phyloP scores from a whole-genome alignment of 2,888 invertebrate genomes.

The Epirrhoe tristata region DNA sequence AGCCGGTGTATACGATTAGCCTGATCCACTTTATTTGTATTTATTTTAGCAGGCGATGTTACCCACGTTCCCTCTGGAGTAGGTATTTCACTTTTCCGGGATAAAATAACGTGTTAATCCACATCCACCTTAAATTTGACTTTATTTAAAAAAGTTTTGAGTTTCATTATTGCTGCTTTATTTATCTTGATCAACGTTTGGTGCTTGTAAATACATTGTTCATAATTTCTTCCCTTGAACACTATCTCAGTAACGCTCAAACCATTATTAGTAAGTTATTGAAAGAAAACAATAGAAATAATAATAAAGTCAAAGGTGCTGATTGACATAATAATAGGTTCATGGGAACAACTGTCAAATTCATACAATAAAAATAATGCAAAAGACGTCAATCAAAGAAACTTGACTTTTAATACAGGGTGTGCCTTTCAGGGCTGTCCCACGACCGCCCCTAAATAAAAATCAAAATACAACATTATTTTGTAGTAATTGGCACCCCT shows the following conservation, averaged over 20 bases:
- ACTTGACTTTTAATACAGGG: conserved; percentile 79
- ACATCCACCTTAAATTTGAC: too few species aligned
- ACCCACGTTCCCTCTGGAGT: too few species aligned
- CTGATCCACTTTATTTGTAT: conserved; percentile 24
- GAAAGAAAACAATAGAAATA: conserved; percentile 26
- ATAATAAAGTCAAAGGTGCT: conserved; percentile 39
- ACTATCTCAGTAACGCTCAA: neutral
- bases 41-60: neutral
- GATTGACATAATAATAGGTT: conserved; percentile 46
- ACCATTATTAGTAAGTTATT: neutral
- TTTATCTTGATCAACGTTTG: too few species aligned
- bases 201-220: too few species aligned
- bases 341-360: conserved; percentile 72
- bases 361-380: conserved; percentile 68
- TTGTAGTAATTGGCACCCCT: conserved; percentile 83
- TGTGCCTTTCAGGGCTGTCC: conserved; percentile 81
- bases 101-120: too few species aligned
- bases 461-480: conserved; percentile 82
- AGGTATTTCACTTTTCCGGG: too few species aligned
- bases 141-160: too few species aligned
- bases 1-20: conserved; percentile 52
- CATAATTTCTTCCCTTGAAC: neutral
- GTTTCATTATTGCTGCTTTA: too few species aligned
- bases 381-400: conserved; percentile 79
- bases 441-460: conserved; percentile 85